phyloP scores from a whole-genome alignment of 1,140 invertebrate species.

The Macrocentrus cingulum region DNA sequence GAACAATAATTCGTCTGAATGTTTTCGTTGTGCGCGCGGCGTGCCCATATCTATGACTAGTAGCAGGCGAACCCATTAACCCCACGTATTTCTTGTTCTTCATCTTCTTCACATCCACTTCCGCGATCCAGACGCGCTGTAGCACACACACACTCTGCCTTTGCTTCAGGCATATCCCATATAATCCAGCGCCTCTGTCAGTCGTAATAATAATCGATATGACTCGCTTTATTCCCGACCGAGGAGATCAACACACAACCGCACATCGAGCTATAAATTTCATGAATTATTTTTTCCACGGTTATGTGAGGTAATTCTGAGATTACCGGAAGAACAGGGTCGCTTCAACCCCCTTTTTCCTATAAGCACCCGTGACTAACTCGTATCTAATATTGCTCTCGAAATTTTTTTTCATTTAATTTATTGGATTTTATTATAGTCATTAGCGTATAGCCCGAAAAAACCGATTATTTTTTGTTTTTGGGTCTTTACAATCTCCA shows the following conservation, averaged over 20 bases:
- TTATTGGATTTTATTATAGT: no score
- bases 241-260: not conserved
- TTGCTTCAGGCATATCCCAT: constrained; percentile 19
- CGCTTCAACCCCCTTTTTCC: not conserved
- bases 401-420: no score
- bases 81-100: constrained; percentile 22
- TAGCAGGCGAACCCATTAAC: constrained; percentile 27
- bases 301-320: not conserved
- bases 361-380: constrained; percentile 1
- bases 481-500: no score
- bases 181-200: constrained; percentile 9
- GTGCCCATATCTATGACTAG: constrained; percentile 25
- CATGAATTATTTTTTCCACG: not conserved
- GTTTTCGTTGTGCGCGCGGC: constrained; percentile 9
- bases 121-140: constrained; percentile 1
- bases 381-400: not conserved
- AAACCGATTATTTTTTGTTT: no score
- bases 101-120: constrained; percentile 19
- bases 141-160: constrained; percentile 1
- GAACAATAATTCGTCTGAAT: constrained; percentile 11
- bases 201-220: constrained; percentile 24
- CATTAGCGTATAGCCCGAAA: no score
- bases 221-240: not conserved
- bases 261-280: not conserved
- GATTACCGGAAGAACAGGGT: not conserved